Base-by-base conservation (phyloP, 2,888 invertebrate genomes). In the Galerucella pusilla region DNA sequence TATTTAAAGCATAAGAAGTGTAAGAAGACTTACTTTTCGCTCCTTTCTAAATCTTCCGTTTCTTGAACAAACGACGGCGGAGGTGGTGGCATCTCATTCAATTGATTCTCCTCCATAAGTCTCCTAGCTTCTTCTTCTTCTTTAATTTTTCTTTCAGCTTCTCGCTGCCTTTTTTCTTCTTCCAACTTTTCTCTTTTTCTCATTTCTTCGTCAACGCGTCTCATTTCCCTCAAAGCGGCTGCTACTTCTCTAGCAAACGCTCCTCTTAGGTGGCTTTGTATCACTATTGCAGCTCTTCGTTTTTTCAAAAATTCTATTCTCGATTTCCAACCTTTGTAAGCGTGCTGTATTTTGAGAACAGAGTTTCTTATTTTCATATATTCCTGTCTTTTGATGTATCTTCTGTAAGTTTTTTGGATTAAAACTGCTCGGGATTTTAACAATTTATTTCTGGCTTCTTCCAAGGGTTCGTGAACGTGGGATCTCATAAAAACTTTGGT, bases 221-320 rank as follows among this genome's bases (percentile, higher is more conserved):
- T 90, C 95, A 97, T 96, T 89, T 97, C 96, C 7, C 96, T 88
- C 77, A 97, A 87, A 0, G 97, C 96, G 1, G 94, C 91, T 0
- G 96, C 96, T 9, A 94, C 96, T 88, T 97, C 96, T 78, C 97
- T 89, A 0, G 96, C 97, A 88, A 97, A 97, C 81, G 96, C 96
- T 3, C 97, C 97, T 11, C 97, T 89, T 78, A 97, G 88, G 86
- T 94, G 96, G 75, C 95, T 91, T 88, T 97, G 97, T 78, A 97
- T 94, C 20, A 96, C 93, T 80, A 97, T 90, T 0, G 94, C 95
- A 0, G 97, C 95, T 76, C 97, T 90, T n/a, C 96, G 90, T 85
- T 93, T 92, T 63, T 93, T 90, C 80, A 97, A 89, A 88, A 96
- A 97, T 80, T 92, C 91, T 73, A 96, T 93, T 66, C 96, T 90